Base-by-base conservation (phyloP, 2,888 invertebrate species). In the Dicyrtoma fusca region DNA sequence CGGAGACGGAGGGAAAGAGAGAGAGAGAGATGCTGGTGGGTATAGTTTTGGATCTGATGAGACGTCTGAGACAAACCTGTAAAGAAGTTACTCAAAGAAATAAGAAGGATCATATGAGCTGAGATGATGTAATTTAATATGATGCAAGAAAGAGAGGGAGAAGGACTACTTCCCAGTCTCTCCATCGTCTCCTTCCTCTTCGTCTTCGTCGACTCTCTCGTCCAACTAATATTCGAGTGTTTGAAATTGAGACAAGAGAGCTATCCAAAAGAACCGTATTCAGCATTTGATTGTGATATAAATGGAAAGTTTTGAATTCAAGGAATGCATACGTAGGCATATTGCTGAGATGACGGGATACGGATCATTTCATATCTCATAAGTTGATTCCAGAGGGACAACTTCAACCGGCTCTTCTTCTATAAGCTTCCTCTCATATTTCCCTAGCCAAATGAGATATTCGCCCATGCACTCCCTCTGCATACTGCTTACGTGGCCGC, bases 281-380 rank as follows among this genome's bases (percentile, higher is more conserved):
- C 69, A 71, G 68, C 74, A 72, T 69, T 72, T 74, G 71, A 74
- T 74, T 74, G 74, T 74, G 71, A 74, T 74, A 74, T 74, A 74
- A 72, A 74, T 65, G 71, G 64, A 72, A 72, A 71, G 69, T 72
- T 72, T 72, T 69, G 69, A 71, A 45, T 53, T 42, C 64, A 68
- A 72, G 51, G 62, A 69, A 61, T 74, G 74, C 74, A 69, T 69
- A 69, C 74, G 72, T 74, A 72, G 72, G 74, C 74, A 74, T 74
- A 61, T 72, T 71, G 70, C 51, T 55, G 47, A 70, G 64, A 70
- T 70, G 74, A 71, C 63, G 62, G 73, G 74, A 69, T 72, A 72
- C 74, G 74, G 74, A 72, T 74, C 74, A 74, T 74, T 74, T 74
- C 72, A 72, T 69, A 69, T 66, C 53, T 73, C 69, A 73, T 73